Evolutionary conservation across 2,797 vertebrate species (phyloP).

Genomic region (Tenualosa thibaudeaui): DNA sequence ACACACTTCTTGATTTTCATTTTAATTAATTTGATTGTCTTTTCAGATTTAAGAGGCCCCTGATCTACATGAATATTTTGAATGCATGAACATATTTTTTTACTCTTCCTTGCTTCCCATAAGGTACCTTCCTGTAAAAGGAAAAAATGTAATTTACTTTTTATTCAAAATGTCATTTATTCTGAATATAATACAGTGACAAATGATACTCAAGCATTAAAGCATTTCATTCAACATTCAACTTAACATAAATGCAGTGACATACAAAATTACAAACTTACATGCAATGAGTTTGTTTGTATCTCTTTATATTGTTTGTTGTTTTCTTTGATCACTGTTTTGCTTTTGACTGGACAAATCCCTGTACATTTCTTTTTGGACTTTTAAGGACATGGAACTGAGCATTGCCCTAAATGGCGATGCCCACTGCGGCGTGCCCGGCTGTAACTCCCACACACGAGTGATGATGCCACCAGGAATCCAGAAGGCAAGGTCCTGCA

Average conservation of each 20-base stretch:
- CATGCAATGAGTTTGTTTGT: neutral
- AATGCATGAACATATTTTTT: no score
- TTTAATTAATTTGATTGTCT: no score
- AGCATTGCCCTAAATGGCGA: slow-evolving; percentile 16
- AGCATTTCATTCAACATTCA: neutral
- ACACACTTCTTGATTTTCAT: neutral
- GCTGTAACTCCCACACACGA: neutral
- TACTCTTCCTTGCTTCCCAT: no score
- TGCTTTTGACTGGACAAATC: neutral
- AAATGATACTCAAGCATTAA: neutral
- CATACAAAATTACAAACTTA: neutral
- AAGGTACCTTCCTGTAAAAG: neutral
- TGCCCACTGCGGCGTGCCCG: neutral
- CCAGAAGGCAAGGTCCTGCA: slow-evolving; percentile 3
- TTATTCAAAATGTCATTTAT: neutral
- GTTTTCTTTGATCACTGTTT: neutral
- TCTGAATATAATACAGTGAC: neutral
- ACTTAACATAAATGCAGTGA: neutral
- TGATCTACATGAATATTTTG: no score
- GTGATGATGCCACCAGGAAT: slow-evolving; percentile 21
- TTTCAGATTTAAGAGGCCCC: no score
- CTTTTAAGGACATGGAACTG: slow-evolving; percentile 20
- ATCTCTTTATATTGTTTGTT: neutral
- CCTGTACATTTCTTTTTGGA: neutral
- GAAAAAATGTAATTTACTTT: neutral